These are phyloP conservation scores for Vultur gryphus DNA, from an alignment of 2,797 vertebrate species.

Conservation along the genomic window DNA sequence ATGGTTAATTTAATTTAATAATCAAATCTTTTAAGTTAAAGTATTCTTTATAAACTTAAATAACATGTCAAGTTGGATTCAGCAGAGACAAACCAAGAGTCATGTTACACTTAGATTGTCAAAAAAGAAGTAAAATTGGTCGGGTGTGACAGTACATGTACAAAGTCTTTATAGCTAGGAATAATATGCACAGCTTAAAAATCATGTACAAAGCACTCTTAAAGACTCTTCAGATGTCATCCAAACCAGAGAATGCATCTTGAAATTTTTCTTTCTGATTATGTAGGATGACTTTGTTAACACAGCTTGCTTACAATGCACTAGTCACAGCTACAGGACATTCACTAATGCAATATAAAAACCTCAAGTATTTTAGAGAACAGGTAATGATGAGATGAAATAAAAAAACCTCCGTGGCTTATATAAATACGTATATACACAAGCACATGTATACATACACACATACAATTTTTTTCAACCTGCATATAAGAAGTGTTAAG, in stretches of 20 bases:
- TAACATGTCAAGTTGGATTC: background rate
- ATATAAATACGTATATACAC: slow-evolving; percentile 36
- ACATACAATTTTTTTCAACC: slow-evolving; percentile 26
- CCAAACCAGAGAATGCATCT: slow-evolving; percentile 21
- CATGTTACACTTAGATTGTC: background rate
- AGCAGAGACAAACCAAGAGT: slow-evolving; percentile 13
- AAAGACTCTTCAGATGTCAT: slow-evolving; percentile 26
- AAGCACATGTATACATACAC: slow-evolving; percentile 35
- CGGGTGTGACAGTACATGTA: slow-evolving; percentile 37
- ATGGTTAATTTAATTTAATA: background rate
- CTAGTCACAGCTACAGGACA: background rate
- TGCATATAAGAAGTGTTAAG: slow-evolving; percentile 40
- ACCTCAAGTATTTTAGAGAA: slow-evolving; percentile 3
- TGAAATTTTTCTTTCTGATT: slow-evolving; percentile 38
- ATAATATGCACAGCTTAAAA: background rate
- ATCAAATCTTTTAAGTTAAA: background rate
- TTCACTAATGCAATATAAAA: background rate
- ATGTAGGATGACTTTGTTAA: slow-evolving; percentile 4
- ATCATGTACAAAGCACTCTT: background rate
- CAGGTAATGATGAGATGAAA: slow-evolving; percentile 22
- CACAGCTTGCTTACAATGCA: background rate
- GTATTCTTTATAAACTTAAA: background rate
- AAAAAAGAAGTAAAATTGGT: background rate
- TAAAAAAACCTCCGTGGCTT: background rate
- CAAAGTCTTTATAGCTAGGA: background rate